These are phyloP conservation scores for Schizotus pectinicornis DNA, from an alignment of 2,888 invertebrate species.

Conservation along the genomic window DNA sequence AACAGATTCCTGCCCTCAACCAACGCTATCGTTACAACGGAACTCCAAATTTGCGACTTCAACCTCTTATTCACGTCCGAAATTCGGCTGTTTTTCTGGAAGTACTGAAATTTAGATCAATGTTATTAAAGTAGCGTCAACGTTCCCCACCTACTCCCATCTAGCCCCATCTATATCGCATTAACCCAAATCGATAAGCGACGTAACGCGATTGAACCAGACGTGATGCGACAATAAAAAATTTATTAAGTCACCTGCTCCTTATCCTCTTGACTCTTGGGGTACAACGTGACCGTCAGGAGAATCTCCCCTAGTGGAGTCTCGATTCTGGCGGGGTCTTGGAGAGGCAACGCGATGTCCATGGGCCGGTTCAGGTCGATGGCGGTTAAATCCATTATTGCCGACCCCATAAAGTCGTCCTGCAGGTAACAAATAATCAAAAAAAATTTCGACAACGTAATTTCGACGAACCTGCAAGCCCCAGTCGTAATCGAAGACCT, in stretches of 20 bases:
- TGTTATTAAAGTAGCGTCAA: background rate
- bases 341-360: slow-evolving; percentile 80
- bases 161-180: too few species aligned
- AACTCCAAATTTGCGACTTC: slow-evolving; percentile 97
- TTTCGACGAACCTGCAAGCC: slow-evolving; percentile 66
- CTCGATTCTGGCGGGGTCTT: slow-evolving; percentile 74
- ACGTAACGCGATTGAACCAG: background rate
- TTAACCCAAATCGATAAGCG: background rate
- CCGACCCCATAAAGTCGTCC: slow-evolving; percentile 98
- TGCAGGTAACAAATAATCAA: background rate
- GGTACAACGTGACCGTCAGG: slow-evolving; percentile 85
- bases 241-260: slow-evolving; percentile 75
- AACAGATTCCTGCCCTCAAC: slow-evolving; percentile 93
- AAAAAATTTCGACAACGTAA: background rate
- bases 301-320: slow-evolving; percentile 81
- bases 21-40: slow-evolving; percentile 95
- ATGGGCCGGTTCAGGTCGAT: slow-evolving; percentile 78
- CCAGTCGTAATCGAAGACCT: slow-evolving; percentile 98
- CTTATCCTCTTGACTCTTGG: slow-evolving; percentile 92
- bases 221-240: background rate
- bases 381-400: slow-evolving; percentile 81
- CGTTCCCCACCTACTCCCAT: too few species aligned
- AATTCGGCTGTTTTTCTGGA: slow-evolving; percentile 76
- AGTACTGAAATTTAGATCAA: slow-evolving; percentile 68
- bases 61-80: slow-evolving; percentile 82